Percentiles rank a stretch among this genome's conserved stretches.
phyloP scores from a whole-genome alignment of 1,140 invertebrate species.

The Leptinotarsa texana region DNA sequence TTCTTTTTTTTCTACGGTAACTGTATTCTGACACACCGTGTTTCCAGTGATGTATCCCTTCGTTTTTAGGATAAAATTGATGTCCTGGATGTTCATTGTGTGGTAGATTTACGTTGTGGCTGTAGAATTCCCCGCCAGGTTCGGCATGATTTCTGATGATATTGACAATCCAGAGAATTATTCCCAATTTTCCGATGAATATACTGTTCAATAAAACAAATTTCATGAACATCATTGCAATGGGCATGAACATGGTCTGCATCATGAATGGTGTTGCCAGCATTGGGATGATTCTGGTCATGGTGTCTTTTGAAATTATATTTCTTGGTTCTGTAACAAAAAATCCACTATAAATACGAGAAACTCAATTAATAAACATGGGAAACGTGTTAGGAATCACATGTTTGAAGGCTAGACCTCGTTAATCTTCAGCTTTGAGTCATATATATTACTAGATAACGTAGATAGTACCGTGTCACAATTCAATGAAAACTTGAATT shows the following conservation, averaged over 20 bases:
- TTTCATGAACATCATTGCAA: constrained; percentile 65
- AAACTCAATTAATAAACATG: background rate
- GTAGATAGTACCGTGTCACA: background rate
- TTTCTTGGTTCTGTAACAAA: constrained; percentile 39
- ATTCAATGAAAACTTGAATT: no score
- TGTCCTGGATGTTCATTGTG: constrained; percentile 9
- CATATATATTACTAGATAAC: background rate
- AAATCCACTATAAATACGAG: background rate
- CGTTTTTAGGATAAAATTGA: background rate
- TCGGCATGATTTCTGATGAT: constrained; percentile 60
- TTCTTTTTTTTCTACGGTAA: constrained; percentile 1
- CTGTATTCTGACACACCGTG: background rate
- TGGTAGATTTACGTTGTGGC: constrained; percentile 48
- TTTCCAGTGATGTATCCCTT: background rate
- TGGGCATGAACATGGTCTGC: constrained; percentile 65
- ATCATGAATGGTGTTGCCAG: constrained; percentile 68
- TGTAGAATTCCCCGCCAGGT: constrained; percentile 46
- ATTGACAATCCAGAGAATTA: constrained; percentile 64
- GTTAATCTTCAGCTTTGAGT: background rate
- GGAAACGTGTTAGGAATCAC: no score
- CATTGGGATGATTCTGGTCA: constrained; percentile 63
- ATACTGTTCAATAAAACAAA: constrained; percentile 67
- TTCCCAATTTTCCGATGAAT: constrained; percentile 66
- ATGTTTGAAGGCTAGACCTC: no score
- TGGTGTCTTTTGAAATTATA: constrained; percentile 52